Evolutionary conservation across 2,797 vertebrate species (phyloP).

Genomic region (Lemur catta): DNA sequence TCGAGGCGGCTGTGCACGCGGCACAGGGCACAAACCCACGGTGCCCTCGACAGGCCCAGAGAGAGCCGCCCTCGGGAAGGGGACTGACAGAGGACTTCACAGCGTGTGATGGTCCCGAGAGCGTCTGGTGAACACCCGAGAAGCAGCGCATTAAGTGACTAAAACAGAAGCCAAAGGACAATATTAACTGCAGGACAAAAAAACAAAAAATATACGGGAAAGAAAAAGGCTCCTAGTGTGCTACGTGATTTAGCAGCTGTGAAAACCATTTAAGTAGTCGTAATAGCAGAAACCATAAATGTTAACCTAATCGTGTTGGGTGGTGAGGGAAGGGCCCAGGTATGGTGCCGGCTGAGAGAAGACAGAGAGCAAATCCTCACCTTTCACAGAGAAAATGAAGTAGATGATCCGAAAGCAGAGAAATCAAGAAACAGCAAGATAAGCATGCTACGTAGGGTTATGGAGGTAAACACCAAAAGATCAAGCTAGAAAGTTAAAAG

Average conservation of each 20-base stretch:
- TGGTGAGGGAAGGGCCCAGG: no score
- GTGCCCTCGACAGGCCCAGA: no score
- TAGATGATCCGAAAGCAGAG: no score
- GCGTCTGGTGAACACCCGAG: background rate
- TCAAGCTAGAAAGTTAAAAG: background rate
- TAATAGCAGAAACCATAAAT: background rate
- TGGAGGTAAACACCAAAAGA: background rate
- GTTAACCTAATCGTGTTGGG: background rate
- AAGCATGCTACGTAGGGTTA: background rate
- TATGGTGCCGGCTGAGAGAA: background rate
- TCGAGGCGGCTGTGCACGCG: background rate
- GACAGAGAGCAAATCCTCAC: background rate
- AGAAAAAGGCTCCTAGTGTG: background rate
- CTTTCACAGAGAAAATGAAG: background rate
- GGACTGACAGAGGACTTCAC: background rate
- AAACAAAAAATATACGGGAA: background rate
- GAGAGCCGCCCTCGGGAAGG: no score
- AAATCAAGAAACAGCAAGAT: background rate
- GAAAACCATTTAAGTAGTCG: background rate
- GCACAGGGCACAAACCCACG: fast-evolving
- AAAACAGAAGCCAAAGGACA: background rate
- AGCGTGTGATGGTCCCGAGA: background rate
- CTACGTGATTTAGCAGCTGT: background rate
- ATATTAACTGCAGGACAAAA: background rate
- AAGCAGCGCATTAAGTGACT: background rate